Evolutionary conservation across 35 echinoderm and acorn worm species (phyloP).

Genomic region (Eucidaris tribuloides): DNA sequence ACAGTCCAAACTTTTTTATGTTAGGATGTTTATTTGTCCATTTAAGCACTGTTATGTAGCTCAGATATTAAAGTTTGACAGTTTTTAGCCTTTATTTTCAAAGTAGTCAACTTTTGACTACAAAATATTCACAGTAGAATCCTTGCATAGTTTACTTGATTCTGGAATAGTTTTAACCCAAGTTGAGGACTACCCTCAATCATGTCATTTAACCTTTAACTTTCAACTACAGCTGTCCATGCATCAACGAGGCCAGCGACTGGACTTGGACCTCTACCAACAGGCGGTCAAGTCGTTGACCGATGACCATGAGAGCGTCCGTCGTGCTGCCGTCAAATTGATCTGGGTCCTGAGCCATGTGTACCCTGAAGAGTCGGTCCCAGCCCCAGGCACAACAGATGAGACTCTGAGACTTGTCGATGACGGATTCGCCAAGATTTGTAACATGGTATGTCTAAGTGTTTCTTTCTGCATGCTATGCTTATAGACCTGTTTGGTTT

Average conservation of each 20-base stretch:
- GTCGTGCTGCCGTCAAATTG: conserved; percentile 72
- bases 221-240: conserved; percentile 57
- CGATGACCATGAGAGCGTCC: conserved; percentile 89
- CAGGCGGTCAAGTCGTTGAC: conserved; percentile 54
- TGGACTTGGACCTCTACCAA: conserved; percentile 78
- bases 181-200: too few species aligned
- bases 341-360: conserved; percentile 91
- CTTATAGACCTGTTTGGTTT: too few species aligned
- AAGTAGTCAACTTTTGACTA: too few species aligned
- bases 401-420: conserved; percentile 83
- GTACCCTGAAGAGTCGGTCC: conserved; percentile 82
- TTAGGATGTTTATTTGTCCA: too few species aligned
- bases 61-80: too few species aligned
- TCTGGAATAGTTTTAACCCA: too few species aligned
- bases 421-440: conserved; percentile 98
- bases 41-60: too few species aligned
- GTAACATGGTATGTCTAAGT: conserved; percentile 90
- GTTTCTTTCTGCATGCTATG: too few species aligned
- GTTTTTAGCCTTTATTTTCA: background rate
- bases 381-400: conserved; percentile 34
- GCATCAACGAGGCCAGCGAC: conserved; percentile 80
- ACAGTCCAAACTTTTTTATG: too few species aligned
- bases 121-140: too few species aligned
- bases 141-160: too few species aligned
- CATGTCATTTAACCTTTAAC: background rate